phyloP scores from a whole-genome alignment of 64 coral and sea anemone genomes.

The Dendrophyllia cribrosa region DNA sequence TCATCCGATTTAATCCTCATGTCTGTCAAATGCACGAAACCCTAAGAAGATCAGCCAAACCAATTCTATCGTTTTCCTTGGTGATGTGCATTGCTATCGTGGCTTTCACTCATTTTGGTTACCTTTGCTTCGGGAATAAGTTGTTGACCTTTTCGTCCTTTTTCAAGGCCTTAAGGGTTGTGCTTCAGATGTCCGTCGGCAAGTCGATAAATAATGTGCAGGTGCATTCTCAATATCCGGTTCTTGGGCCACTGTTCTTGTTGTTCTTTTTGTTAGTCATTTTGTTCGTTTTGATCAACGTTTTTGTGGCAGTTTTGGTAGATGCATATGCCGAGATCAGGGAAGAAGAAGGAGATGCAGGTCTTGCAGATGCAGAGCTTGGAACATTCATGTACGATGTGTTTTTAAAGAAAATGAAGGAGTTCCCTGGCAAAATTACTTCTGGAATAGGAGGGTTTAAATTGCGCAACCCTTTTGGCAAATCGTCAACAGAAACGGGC shows the following conservation, averaged over 20 bases:
- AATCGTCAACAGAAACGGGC: background rate
- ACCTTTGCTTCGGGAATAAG: slow-evolving; percentile 27
- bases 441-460: too few species aligned
- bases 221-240: background rate
- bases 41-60: slow-evolving; percentile 27
- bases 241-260: slow-evolving; percentile 27
- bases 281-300: slow-evolving; percentile 27
- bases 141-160: slow-evolving; percentile 39
- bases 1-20: slow-evolving; percentile 43
- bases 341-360: background rate
- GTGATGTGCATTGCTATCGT: background rate
- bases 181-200: slow-evolving; percentile 31
- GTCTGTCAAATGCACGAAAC: slow-evolving; percentile 29
- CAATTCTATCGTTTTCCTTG: slow-evolving; percentile 14
- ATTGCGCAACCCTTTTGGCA: background rate
- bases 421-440: background rate
- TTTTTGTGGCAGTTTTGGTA: slow-evolving; percentile 31
- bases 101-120: slow-evolving; percentile 31
- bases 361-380: background rate
- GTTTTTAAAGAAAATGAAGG: background rate
- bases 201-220: background rate
- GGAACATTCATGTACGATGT: background rate
- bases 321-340: slow-evolving; percentile 21
- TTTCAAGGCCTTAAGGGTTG: background rate
- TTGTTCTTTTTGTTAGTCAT: slow-evolving; percentile 6